Conservation (phyloP, 2,113 vertebrate genomes). For the Leptobrachium ailaonicum region DNA sequence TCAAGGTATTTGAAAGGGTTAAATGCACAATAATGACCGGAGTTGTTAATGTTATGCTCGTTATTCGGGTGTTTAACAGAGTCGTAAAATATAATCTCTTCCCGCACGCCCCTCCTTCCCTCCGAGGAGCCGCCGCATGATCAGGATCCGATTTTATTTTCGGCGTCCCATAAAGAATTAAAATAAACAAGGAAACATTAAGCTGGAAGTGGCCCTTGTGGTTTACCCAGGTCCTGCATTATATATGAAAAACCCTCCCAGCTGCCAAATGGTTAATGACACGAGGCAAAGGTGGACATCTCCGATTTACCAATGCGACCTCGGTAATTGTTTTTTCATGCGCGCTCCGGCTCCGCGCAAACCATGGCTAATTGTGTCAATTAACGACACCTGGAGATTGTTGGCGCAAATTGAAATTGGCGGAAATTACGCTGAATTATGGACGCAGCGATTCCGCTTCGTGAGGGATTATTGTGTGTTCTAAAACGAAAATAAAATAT, state of each 20-base stretch:
- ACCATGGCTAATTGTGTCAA: too few species aligned
- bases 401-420: too few species aligned
- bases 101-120: conserved; percentile 25
- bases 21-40: too few species aligned
- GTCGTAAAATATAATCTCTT: conserved; percentile 23
- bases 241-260: conserved; percentile 13
- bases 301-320: conserved; percentile 24
- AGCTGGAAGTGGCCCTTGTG: conserved; percentile 43
- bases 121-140: conserved; percentile 20
- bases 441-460: too few species aligned
- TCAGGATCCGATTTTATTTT: conserved; percentile 18
- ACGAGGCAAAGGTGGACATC: neutral
- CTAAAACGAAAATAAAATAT: too few species aligned
- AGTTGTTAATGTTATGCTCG: neutral
- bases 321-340: neutral
- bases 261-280: conserved; percentile 1
- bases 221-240: conserved; percentile 35
- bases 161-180: conserved; percentile 24
- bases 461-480: too few species aligned
- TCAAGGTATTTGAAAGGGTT: too few species aligned
- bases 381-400: too few species aligned
- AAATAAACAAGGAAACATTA: conserved; percentile 47
- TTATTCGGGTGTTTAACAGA: neutral
- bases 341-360: too few species aligned
- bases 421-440: too few species aligned